Base-by-base conservation (phyloP, 2,888 invertebrate genomes). In the Galerucella nymphaeae region DNA sequence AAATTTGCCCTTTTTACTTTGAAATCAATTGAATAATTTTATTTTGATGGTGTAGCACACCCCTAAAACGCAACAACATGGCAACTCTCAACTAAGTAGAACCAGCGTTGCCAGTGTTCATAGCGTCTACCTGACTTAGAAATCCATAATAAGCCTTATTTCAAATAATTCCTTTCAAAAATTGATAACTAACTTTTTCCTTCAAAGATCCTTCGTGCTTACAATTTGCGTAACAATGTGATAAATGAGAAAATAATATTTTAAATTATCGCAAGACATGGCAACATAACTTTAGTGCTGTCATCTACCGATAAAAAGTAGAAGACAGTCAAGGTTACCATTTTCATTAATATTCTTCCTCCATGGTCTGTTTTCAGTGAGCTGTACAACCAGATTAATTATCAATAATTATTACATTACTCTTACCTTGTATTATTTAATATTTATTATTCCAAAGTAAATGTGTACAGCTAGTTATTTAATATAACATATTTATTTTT, bases 61-160 rank as follows among this genome's bases (percentile, higher is more conserved):
- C 83, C 82, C 82, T 80, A 77, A 75, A 78, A 74, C 75, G 79
- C 77, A 82, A 82, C 84, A 85, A 85, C 85, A 86, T 86, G 85
- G 85, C 85, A 85, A 85, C 85, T 85, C 81, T 59, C 50, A 57
- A 83, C 69, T 62, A 71, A 71, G 62, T 62, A 53, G 55, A 69
- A 69, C 69, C 69, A 69, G 69, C 53, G 69, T 69, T 70, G 65
- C 65, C 64, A 70, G 16, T 18, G 57, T 58, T 64, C 30, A 50
- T 42, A 69, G 62, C 69, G 69, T 69, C 69, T 62, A 62, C 62
- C 23, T 53, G n/a, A 62, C 55, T 69, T 62, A 62, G 62, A 62
- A 62, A 69, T 69, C 69, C 42, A 62, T 62, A 69, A 16, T 11
- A 62, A 41, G 8, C 10, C n/a, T n/a, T 59, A 38, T 50, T 61